Base-by-base conservation (phyloP, 2,113 vertebrate genomes). In the Pholis gunnellus region DNA sequence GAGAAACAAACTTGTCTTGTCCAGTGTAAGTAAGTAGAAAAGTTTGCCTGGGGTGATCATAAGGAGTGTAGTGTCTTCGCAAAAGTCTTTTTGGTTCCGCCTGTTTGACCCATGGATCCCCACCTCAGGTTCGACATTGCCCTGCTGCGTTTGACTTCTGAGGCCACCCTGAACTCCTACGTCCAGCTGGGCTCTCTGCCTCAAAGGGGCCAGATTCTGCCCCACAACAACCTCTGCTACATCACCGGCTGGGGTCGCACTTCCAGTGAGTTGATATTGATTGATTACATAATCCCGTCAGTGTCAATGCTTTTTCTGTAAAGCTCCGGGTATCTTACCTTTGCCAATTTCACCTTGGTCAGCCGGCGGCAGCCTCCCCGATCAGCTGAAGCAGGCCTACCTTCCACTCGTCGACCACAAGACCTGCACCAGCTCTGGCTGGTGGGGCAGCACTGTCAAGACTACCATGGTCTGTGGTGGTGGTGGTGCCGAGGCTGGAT, bases 201-300 rank as follows among this genome's bases (percentile, higher is more conserved):
- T 72, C 22, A 8, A 22, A 31, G 42, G 0, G 94, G 89, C 2
- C 69, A 92, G 84, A 40, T 96, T 83, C 95, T 97, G 88, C 1
- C 95, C 77, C 86, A 97, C 92, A 81, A 95, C 88, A 93, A 93
- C 77, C 50, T 79, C 81, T 98, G 97, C 92, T 96, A 95, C 91
- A 87, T 97, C 94, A 95, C 95, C 0, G 97, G 97, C 92, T 98
- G 97, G 97, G 97, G 97, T 13, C 81, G 0, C 44, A 97, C 96
- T 63, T 79, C 61, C 82, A 96, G 97, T 97, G 91, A 96, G 97
- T 73, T 15, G 56, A 46, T 17, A 15, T 17, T 5, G 15, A 46
- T 46, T 14, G 2, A 65, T 3, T 1, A 5, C 17, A 4, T 2
- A 5, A 56, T 54, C 7, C n/a, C 2, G 6, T n/a, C 9, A 27